Evolutionary conservation across 2,797 vertebrate species (phyloP), one percentile per base, ranked within the genome.

Genomic region (Lutjanus argentimaculatus): DNA sequence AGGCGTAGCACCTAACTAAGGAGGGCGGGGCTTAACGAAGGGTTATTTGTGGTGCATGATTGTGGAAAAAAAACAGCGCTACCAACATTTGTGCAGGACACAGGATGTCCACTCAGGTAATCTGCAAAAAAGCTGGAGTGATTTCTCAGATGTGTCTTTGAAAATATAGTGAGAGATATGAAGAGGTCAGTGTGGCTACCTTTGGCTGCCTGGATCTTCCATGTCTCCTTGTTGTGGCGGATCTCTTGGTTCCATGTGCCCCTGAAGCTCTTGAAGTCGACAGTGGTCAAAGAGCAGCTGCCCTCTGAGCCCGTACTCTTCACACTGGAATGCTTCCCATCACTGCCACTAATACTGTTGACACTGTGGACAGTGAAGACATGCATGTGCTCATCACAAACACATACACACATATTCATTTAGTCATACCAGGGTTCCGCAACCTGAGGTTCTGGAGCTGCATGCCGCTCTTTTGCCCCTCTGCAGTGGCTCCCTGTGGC

Each of bases 251-350:
- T 97, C 98, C 98, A 99, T 10, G 94, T 96, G 81, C 75, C 56
- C 92, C 96, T 98, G 93, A 99, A 99, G 90, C 82, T 93, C 87
- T 96, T 98, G 82, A 96, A 96, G 92, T 98, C 97, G 59, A 97
- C 93, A 45, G 95, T 93, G 87, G 96, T 96, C 88, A 97, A 92
- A 21, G 96, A 96, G 87, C 95, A 96, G 91, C 95, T 97, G 93
- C 95, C 95, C 91, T 98, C 97, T 0, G 97, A 97, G 25, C 91
- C 95, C 61, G 96, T 94, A 82, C 94, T 97, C 92, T 97, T 97
- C 82, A 96, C 94, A 67, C 94, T 97, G 53, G 95, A 95, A 57
- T 92, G 89, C 85, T 97, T 97, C 56, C 94, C 95, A 58, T 98
- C 97, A 0, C 95, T 93, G 3, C 95, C 92, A 65, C 75, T 94